A percentile compares a stretch with the other conserved stretches of the same genome.
phyloP scores from a whole-genome alignment of 2,888 invertebrate genomes.

The Sminthurinus aureus region DNA sequence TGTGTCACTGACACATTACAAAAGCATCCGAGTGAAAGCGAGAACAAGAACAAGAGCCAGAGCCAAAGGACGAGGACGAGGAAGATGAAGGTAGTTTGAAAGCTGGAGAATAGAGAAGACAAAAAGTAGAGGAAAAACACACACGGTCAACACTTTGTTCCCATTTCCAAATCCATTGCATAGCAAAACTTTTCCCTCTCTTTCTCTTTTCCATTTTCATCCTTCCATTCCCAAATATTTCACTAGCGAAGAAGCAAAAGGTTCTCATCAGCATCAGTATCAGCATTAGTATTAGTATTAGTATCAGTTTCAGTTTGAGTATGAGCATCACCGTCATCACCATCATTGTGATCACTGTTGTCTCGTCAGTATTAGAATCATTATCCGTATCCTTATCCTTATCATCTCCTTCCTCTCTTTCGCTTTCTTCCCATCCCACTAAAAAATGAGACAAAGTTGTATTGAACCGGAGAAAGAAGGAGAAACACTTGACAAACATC shows the following conservation, averaged over 20 bases:
- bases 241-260: too few species aligned
- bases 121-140: neutral
- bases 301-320: too few species aligned
- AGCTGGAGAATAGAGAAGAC: neutral
- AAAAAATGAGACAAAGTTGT: neutral
- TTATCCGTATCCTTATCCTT: neutral
- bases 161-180: too few species aligned
- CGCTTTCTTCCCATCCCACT: neutral
- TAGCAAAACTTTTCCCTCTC: neutral
- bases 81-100: neutral
- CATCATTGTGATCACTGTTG: too few species aligned
- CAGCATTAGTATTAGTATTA: too few species aligned
- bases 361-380: too few species aligned
- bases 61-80: neutral
- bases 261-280: too few species aligned
- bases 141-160: neutral
- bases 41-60: neutral
- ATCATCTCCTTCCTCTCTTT: neutral
- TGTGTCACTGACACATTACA: conserved; percentile 48
- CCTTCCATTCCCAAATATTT: neutral
- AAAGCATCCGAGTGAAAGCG: neutral
- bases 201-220: neutral
- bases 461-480: too few species aligned
- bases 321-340: too few species aligned
- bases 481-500: too few species aligned